Evolutionary conservation across 23 tunicate genomes (phyloP).

Genomic region (Halocynthia roretzi): DNA sequence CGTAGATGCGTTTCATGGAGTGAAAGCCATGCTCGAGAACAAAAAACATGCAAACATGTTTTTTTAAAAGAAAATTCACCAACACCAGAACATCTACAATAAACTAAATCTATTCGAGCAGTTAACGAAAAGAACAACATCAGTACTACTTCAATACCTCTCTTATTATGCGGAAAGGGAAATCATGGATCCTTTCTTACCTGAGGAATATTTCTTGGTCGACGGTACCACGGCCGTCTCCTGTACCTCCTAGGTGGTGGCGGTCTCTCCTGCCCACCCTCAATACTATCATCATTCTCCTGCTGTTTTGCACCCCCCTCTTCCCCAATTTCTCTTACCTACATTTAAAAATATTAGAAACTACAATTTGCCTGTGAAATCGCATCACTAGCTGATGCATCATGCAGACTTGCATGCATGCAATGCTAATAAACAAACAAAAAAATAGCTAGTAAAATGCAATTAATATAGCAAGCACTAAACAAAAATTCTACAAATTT

Average conservation of each 20-base stretch:
- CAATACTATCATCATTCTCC: slow-evolving; percentile 10
- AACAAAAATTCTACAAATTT: too few relatives aligned
- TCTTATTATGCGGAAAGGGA: too few relatives aligned
- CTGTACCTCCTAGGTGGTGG: slow-evolving; percentile 60
- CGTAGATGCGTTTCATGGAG: too few relatives aligned
- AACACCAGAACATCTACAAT: too few relatives aligned
- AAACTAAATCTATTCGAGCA: too few relatives aligned
- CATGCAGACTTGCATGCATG: too few relatives aligned
- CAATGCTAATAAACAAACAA: neutral
- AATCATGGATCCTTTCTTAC: neutral
- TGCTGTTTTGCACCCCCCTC: slow-evolving; percentile 8
- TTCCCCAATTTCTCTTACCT: neutral
- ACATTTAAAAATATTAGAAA: neutral
- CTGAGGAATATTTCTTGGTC: slow-evolving; percentile 35
- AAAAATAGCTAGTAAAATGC: neutral
- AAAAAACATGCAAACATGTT: too few relatives aligned
- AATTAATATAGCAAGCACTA: neutral
- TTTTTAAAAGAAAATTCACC: too few relatives aligned
- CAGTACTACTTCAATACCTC: too few relatives aligned
- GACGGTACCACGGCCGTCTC: slow-evolving; percentile 56
- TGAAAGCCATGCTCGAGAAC: too few relatives aligned
- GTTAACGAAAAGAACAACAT: too few relatives aligned
- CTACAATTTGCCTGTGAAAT: neutral
- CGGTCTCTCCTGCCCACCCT: slow-evolving; percentile 4
- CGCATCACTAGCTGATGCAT: neutral